phyloP scores from a whole-genome alignment of 2,888 invertebrate genomes.

The Entomobrya multifasciata region DNA sequence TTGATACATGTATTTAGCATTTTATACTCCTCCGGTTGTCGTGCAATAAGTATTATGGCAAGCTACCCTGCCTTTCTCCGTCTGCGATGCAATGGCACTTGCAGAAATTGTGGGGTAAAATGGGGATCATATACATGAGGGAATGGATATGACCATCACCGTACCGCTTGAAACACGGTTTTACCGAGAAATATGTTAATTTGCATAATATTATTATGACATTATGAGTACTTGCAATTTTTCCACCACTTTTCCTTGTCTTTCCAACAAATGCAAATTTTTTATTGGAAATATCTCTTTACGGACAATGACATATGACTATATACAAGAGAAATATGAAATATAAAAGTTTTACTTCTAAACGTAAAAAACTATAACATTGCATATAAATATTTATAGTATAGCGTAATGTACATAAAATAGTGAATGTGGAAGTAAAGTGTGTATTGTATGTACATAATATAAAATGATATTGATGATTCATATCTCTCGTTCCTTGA shows the following conservation, averaged over 20 bases:
- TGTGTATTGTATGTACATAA: too few species aligned
- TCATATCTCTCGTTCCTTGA: too few species aligned
- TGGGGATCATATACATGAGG: background rate
- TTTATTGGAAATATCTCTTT: background rate
- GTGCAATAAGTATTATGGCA: background rate
- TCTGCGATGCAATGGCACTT: background rate
- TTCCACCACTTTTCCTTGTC: background rate
- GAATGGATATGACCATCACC: background rate
- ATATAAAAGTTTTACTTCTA: too few species aligned
- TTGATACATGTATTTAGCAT: background rate
- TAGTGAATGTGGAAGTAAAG: too few species aligned
- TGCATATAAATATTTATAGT: too few species aligned
- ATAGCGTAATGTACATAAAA: too few species aligned
- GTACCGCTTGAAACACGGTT: background rate
- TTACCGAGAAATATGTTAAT: constrained; percentile 14
- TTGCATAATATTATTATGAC: background rate
- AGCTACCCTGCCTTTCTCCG: background rate
- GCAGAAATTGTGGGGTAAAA: background rate
- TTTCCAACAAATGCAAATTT: background rate
- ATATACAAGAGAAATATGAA: too few species aligned
- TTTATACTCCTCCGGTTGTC: background rate
- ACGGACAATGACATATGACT: background rate
- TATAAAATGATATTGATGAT: too few species aligned
- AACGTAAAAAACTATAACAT: too few species aligned
- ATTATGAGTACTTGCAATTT: background rate